Evolutionary conservation across 2,113 vertebrate genomes (phyloP).

Genomic region (Nansenia antarctica): DNA sequence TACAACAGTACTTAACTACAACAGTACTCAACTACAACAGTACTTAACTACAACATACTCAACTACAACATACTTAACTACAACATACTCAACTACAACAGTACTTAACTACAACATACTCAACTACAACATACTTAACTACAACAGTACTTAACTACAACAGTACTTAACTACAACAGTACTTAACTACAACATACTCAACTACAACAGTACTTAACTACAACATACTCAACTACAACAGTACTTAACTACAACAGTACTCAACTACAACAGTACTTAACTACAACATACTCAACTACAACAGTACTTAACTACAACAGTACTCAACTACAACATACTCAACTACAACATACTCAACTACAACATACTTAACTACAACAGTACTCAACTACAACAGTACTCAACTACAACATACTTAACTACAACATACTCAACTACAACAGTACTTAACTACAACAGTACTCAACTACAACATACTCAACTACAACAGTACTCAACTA

Average conservation of each 20-base stretch:
- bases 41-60: not conserved
- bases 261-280: not conserved
- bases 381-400: not conserved
- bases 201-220: not conserved
- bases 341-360: not conserved
- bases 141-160: not conserved
- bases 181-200: not conserved
- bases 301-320: not conserved
- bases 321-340: not conserved
- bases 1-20: not conserved
- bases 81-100: too few relatives aligned
- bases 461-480: not conserved
- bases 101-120: not conserved
- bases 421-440: not conserved
- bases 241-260: not conserved
- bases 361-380: not conserved
- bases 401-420: too few relatives aligned
- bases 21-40: not conserved
- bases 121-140: not conserved
- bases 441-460: not conserved
- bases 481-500: too few relatives aligned
- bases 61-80: not conserved
- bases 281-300: not conserved
- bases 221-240: not conserved
- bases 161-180: not conserved